phyloP scores from a whole-genome alignment of 1,140 invertebrate species.

The Ceratina japonica region DNA sequence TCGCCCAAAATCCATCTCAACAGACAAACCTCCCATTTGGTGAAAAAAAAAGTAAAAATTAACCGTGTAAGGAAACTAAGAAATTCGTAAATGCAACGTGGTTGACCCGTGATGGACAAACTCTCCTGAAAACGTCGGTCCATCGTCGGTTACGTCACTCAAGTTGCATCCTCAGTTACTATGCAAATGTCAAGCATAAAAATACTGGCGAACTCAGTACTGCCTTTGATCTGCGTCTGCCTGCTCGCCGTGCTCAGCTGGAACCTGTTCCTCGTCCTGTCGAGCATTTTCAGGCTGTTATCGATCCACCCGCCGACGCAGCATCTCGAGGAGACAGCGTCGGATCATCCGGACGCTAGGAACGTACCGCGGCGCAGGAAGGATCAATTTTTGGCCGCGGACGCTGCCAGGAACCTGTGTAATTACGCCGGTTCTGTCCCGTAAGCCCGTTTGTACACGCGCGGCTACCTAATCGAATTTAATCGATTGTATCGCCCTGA shows the following conservation, averaged over 20 bases:
- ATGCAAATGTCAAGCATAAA: constrained; percentile 6
- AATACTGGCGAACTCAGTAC: background rate
- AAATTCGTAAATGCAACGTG: too few species aligned
- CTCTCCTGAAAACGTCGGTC: background rate
- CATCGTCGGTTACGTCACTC: background rate
- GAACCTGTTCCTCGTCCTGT: background rate
- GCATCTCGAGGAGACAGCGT: background rate
- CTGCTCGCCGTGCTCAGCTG: background rate
- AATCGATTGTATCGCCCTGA: constrained; percentile 56
- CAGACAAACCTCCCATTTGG: too few species aligned
- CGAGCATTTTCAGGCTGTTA: background rate
- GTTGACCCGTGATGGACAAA: background rate
- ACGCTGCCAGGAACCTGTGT: constrained; percentile 20
- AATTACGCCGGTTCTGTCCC: constrained; percentile 49
- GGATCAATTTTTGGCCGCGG: constrained; percentile 50
- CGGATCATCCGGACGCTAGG: background rate
- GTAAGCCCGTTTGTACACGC: constrained; percentile 38
- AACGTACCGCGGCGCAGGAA: constrained; percentile 3
- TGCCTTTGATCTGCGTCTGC: constrained; percentile 8
- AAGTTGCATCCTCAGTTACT: background rate
- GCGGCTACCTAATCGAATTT: constrained; percentile 52
- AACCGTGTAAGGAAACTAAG: background rate
- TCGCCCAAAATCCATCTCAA: too few species aligned
- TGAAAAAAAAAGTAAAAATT: background rate
- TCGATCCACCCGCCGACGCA: background rate